Conservation (phyloP, 92 coral and sea anemone genomes). For the Siderastrea radians region DNA sequence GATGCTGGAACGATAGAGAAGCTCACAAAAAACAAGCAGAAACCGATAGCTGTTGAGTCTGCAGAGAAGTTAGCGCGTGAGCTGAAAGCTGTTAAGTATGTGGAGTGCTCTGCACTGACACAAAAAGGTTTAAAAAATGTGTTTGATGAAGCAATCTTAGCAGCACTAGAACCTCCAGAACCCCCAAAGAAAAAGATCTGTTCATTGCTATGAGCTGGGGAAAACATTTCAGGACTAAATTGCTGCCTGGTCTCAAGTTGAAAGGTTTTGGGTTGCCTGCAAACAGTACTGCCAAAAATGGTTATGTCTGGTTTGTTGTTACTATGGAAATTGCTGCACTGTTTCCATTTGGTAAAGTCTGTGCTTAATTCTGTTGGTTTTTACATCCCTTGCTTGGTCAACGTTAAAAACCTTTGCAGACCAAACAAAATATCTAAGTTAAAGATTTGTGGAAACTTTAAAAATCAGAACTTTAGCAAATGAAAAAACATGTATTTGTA, state of each 20-base stretch:
- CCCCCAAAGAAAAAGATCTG: constrained; percentile 94
- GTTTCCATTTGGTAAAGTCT: background rate
- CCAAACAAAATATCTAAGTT: background rate
- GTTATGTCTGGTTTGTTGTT: background rate
- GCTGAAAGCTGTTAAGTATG: constrained; percentile 94
- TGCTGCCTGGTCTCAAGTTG: background rate
- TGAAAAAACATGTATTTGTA: too few species aligned
- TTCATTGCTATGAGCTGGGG: constrained; percentile 64
- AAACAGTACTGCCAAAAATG: background rate
- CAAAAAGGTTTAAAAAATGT: constrained; percentile 98
- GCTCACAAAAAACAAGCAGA: constrained; percentile 97
- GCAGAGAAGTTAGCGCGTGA: constrained; percentile 95
- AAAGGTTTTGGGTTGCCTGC: background rate
- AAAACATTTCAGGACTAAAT: background rate
- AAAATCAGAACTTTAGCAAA: background rate
- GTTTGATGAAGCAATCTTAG: constrained; percentile 98
- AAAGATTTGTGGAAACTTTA: background rate
- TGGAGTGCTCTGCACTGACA: constrained; percentile 93
- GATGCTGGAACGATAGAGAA: constrained; percentile 97
- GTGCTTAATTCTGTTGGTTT: background rate
- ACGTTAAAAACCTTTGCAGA: background rate
- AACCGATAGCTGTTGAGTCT: constrained; percentile 90
- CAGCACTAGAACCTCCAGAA: constrained; percentile 97
- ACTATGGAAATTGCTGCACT: background rate
- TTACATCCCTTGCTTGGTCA: background rate